phyloP scores from a whole-genome alignment of 2,797 vertebrate genomes.

The Adelosebastes latens region DNA sequence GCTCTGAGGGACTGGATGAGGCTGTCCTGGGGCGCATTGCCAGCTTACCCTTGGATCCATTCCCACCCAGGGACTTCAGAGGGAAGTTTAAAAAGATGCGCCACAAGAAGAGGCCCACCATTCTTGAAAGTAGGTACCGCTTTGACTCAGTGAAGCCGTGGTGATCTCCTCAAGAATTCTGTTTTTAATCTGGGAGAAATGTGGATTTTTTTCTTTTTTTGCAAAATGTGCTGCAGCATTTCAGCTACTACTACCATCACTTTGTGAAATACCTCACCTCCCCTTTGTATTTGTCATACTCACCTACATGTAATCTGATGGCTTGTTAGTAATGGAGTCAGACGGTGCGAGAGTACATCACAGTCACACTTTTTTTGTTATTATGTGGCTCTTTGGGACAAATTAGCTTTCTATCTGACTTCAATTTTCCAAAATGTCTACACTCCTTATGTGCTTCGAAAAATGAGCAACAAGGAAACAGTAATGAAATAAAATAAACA shows the following conservation, averaged over 20 bases:
- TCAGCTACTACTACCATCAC: conserved; percentile 38
- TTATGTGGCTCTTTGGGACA: background rate
- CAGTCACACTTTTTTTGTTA: background rate
- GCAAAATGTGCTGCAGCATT: background rate
- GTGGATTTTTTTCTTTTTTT: background rate
- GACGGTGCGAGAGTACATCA: background rate
- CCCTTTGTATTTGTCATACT: conserved; percentile 53
- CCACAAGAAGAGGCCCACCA: conserved; percentile 91
- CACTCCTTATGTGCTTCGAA: background rate
- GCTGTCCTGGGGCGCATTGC: conserved; percentile 74
- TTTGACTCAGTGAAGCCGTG: conserved; percentile 11
- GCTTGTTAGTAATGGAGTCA: conserved; percentile 54
- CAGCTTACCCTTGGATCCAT: conserved; percentile 86
- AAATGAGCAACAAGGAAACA: background rate
- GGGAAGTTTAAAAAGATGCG: conserved; percentile 90
- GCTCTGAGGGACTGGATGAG: conserved; percentile 68
- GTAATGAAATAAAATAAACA: background rate
- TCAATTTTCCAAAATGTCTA: background rate
- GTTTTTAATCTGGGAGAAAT: conserved; percentile 14
- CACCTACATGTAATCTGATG: conserved; percentile 25
- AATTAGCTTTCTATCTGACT: background rate
- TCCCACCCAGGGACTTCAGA: conserved; percentile 86
- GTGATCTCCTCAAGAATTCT: background rate
- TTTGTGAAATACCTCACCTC: conserved; percentile 70
- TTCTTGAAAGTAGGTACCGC: conserved; percentile 92